Conservation (phyloP, 92 coral and sea anemone genomes). For the Scolanthus callimorphus region DNA sequence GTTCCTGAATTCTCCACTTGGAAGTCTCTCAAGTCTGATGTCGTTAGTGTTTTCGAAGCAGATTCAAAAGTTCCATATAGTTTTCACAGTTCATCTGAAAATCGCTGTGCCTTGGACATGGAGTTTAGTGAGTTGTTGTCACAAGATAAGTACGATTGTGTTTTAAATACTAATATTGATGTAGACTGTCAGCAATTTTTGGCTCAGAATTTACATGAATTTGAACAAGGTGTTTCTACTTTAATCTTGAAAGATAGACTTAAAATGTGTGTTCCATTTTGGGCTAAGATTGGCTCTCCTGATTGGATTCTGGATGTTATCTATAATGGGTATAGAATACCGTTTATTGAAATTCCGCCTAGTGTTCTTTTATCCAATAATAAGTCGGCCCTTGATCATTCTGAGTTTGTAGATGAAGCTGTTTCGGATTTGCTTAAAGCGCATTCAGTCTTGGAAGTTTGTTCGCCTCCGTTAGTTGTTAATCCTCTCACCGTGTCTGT, state of each 20-base stretch:
- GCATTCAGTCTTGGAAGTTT: not conserved
- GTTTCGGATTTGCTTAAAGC: not conserved
- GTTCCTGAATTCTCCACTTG: slow-evolving; percentile 11
- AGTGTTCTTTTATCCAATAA: too few relatives aligned
- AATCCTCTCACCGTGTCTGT: not conserved
- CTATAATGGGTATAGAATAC: not conserved
- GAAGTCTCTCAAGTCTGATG: slow-evolving; percentile 10
- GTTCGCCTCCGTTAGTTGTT: not conserved
- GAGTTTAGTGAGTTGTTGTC: slow-evolving; percentile 8
- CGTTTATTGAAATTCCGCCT: too few relatives aligned
- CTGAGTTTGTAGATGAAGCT: not conserved
- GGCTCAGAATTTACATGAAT: slow-evolving; percentile 12
- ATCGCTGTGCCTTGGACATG: slow-evolving; percentile 4
- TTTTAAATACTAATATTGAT: not conserved
- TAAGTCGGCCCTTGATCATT: not conserved
- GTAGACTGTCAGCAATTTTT: slow-evolving; percentile 5
- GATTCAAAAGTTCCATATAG: not conserved
- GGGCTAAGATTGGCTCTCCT: not conserved
- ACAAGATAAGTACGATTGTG: slow-evolving; percentile 14
- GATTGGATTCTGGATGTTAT: not conserved
- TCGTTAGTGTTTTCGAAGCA: not conserved
- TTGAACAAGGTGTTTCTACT: not conserved
- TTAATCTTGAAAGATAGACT: not conserved
- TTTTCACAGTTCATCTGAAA: not conserved
- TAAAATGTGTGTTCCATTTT: not conserved